Evolutionary conservation across 2,888 invertebrate species (phyloP), one percentile per base, ranked within the genome.

Genomic region (Eristalis pertinax): DNA sequence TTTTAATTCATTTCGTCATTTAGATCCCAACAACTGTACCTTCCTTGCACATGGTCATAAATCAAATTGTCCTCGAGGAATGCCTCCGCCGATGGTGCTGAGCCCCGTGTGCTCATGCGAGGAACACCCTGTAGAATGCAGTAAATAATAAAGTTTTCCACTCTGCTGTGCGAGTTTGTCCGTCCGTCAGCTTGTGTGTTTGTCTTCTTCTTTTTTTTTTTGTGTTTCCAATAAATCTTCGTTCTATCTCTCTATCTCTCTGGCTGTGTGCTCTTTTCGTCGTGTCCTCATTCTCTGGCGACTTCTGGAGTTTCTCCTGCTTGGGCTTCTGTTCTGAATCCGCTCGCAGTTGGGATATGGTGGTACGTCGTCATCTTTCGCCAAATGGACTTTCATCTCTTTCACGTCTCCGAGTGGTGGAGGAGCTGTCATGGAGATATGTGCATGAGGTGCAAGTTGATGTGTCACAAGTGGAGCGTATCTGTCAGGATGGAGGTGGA

Each of bases 1-100:
- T 87, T 87, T 87, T 87, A 87, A 87, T 87, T 87, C 87, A 80
- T 84, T 87, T 84, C 76, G 79, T 87, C 87, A 76, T 84, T 87
- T 84, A 69, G 84, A 83, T 50, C 83, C 84, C 76, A 73, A 76
- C 76, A 60, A 63, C 73, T 63, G 43, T 73, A 79, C 87, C 86
- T 83, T 87, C 56, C 67, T 72, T 64, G 68, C 83, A 83, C 79
- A 87, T 73, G 87, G 67, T 72, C 84, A 84, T 87, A 87, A 87
- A 87, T 87, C 87, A 87, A 87, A 84, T 50, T 87, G 87, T 87
- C 84, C 87, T 87, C 79, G 79, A 80, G 87, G 83, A 87, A 87
- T 87, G 50, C 50, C 50, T 50, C 50, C n/a, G 32, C 32, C 50
- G 50, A 50, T 19, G 50, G 43, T n/a, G 5, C 43, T 15, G n/a